phyloP scores from a whole-genome alignment of 2,113 vertebrate genomes.

The Lutjanus erythropterus region DNA sequence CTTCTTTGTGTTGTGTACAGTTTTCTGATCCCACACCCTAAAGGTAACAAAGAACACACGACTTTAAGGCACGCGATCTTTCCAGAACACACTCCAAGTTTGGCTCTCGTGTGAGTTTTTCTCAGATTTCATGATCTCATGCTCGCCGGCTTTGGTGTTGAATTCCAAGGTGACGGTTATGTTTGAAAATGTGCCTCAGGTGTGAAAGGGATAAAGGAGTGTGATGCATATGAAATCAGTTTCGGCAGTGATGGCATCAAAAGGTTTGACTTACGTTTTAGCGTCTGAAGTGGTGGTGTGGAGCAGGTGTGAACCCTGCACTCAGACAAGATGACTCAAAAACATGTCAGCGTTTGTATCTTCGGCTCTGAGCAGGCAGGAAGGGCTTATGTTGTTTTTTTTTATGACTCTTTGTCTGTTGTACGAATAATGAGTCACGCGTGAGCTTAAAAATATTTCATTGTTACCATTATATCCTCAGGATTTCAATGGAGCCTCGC shows the following conservation, averaged over 20 bases:
- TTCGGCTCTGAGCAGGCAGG: slow-evolving; percentile 28
- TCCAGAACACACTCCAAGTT: slow-evolving; percentile 31
- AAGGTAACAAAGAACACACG: slow-evolving; percentile 58
- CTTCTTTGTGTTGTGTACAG: slow-evolving; percentile 39
- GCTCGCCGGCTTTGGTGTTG: slow-evolving; percentile 34
- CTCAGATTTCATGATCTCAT: slow-evolving; percentile 58
- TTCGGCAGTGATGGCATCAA: slow-evolving; percentile 33
- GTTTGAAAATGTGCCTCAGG: slow-evolving; percentile 55
- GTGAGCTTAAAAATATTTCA: slow-evolving; percentile 48
- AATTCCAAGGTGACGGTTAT: slow-evolving; percentile 62
- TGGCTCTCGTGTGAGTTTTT: slow-evolving; percentile 9
- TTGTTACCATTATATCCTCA: slow-evolving; percentile 24
- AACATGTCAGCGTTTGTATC: slow-evolving; percentile 47
- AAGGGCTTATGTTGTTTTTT: slow-evolving; percentile 47
- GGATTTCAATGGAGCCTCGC: slow-evolving; percentile 17
- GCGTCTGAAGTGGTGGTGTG: slow-evolving; percentile 9
- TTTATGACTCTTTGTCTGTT: slow-evolving; percentile 35
- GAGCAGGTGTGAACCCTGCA: slow-evolving; percentile 65
- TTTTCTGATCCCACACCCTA: slow-evolving; percentile 39
- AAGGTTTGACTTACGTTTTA: slow-evolving; percentile 40
- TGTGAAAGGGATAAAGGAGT: slow-evolving; percentile 35
- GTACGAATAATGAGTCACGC: slow-evolving; percentile 62
- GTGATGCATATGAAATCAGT: slow-evolving; percentile 35
- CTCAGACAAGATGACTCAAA: slow-evolving; percentile 62
- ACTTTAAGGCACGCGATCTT: slow-evolving; percentile 5